These are phyloP conservation scores for Galerucella pusilla DNA, from an alignment of 2,888 invertebrate genomes.

Conservation along the genomic window DNA sequence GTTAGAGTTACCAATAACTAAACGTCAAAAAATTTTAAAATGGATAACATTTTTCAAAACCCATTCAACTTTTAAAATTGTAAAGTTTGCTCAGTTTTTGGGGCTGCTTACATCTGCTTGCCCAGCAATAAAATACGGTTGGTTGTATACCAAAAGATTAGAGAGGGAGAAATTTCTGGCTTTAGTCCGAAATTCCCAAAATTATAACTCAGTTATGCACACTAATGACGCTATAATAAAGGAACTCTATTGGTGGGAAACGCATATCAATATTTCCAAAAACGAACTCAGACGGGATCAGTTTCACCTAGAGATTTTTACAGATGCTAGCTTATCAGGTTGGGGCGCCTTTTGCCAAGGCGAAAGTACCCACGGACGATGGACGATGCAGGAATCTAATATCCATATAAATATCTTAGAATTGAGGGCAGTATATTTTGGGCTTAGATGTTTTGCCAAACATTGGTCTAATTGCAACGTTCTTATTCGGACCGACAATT, in stretches of 20 bases:
- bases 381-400: slow-evolving; percentile 38
- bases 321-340: slow-evolving; percentile 45
- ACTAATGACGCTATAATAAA: slow-evolving; percentile 2
- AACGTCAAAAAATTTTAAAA: slow-evolving; percentile 17
- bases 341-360: slow-evolving; percentile 47
- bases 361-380: slow-evolving; percentile 41
- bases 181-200: not conserved
- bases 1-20: slow-evolving; percentile 23
- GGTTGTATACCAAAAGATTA: slow-evolving; percentile 35
- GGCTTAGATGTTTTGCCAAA: slow-evolving; percentile 46
- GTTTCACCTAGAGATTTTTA: slow-evolving; percentile 41
- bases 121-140: slow-evolving; percentile 47
- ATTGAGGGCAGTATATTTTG: slow-evolving; percentile 45
- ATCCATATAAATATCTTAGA: slow-evolving; percentile 51
- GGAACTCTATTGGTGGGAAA: slow-evolving; percentile 48
- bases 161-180: slow-evolving; percentile 37
- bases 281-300: slow-evolving; percentile 31
- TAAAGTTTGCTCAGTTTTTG: slow-evolving; percentile 43
- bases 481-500: slow-evolving; percentile 45
- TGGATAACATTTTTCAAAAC: slow-evolving; percentile 17
- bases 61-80: slow-evolving; percentile 40
- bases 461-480: slow-evolving; percentile 38
- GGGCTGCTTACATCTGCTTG: slow-evolving; percentile 26
- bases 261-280: slow-evolving; percentile 24
- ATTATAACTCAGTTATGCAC: slow-evolving; percentile 29